Evolutionary conservation across 2,888 invertebrate genomes (phyloP), one percentile per base, ranked within the genome.

Genomic region (Drosophila pseudotalamancana): DNA sequence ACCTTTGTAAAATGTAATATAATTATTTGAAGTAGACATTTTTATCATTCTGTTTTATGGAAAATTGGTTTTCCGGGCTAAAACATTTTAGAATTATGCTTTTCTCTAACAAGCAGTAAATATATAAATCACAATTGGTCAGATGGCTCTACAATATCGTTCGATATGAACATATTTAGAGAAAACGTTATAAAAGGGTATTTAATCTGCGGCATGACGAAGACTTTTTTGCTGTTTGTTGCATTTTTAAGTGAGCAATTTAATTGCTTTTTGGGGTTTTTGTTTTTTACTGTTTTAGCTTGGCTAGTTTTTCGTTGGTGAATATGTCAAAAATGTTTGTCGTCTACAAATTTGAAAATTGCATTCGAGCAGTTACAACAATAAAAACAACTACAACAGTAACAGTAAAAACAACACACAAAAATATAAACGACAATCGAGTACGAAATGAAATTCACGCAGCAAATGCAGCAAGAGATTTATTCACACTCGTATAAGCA

Each of bases 201-300:
- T 43, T 43, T 43, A 6, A 29, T 29, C n/a, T 43, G 27, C 29
- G 43, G 43, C 27, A 0, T 43, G n/a, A 12, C 3, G 6, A n/a
- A 4, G 43, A 12, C 18, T 43, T 29, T 43, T 12, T 43, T 35
- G 37, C 19, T 2, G 40, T 35, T 55, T 67, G 53, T 55, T 86
- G 77, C 62, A 76, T 85, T 77, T 74, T 60, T 62, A 72, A 77
- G 76, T 77, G 70, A 79, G 77, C 68, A 75, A 79, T 82, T 83
- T 87, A 84, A 84, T 84, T 84, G 84, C 80, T 83, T 85, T 87
- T 86, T 70, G 63, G 59, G 77, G 77, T 77, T 72, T 77, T 67
- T 66, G 65, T 77, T 71, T 66, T 70, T 70, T 66, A 70, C 69
- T 78, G 61, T 68, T 65, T 51, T 51, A 34, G 42, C 39, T 48